phyloP scores from a whole-genome alignment of 2,888 invertebrate species.

The Elgonia sp. region DNA sequence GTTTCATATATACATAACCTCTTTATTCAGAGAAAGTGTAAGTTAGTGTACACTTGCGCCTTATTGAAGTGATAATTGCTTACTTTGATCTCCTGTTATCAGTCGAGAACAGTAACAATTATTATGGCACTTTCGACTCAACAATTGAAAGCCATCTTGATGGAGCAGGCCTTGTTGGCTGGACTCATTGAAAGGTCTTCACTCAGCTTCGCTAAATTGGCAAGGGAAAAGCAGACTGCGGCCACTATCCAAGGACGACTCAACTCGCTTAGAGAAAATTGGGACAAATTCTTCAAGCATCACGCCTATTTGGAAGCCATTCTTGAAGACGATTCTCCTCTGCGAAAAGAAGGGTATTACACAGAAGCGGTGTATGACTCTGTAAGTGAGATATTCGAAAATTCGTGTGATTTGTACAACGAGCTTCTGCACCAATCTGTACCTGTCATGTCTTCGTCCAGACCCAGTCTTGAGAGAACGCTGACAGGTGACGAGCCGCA shows the following conservation, averaged over 20 bases:
- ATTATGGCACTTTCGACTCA: too few relatives aligned
- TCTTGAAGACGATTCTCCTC: not conserved
- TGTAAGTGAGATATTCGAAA: not conserved
- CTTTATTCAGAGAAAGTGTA: too few relatives aligned
- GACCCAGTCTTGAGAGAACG: not conserved
- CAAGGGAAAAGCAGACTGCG: not conserved
- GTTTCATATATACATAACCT: too few relatives aligned
- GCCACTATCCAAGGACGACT: not conserved
- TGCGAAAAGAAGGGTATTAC: not conserved
- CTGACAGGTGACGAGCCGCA: not conserved
- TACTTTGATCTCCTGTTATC: too few relatives aligned
- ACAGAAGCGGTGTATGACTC: not conserved
- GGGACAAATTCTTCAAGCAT: too few relatives aligned
- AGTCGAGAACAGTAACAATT: too few relatives aligned
- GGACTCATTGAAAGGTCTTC: not conserved
- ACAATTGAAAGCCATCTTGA: too few relatives aligned
- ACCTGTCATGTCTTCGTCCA: too few relatives aligned
- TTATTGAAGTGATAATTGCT: too few relatives aligned
- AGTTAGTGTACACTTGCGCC: too few relatives aligned
- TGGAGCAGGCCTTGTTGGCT: not conserved
- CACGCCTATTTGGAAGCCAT: not conserved
- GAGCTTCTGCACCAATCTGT: not conserved
- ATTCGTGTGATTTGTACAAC: slow-evolving; percentile 6
- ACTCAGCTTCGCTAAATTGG: not conserved
- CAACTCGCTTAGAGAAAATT: not conserved